A percentile compares a stretch with the other conserved stretches of the same genome.
Conservation (phyloP, 2,888 invertebrate species). For the Strigamia maritima region DNA sequence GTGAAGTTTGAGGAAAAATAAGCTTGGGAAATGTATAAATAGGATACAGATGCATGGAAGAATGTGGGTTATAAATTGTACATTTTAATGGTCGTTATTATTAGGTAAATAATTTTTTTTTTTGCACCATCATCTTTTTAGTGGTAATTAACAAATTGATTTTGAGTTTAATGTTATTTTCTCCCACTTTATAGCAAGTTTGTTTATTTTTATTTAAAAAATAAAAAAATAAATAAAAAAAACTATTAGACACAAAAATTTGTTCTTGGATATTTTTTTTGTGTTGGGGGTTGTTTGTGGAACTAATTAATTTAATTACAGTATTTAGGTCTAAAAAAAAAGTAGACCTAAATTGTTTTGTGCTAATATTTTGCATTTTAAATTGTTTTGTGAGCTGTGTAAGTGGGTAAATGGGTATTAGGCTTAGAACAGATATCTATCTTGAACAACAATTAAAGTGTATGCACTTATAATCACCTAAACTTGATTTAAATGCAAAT, state of each 20-base stretch:
- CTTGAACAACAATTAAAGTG: background rate
- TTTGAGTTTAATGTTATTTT: background rate
- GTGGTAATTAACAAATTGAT: background rate
- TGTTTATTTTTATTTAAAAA: background rate
- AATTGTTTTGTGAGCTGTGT: background rate
- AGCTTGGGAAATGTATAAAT: background rate
- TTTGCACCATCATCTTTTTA: background rate
- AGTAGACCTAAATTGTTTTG: background rate
- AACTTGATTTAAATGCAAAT: background rate
- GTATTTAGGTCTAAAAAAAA: background rate
- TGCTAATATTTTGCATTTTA: too few relatives aligned
- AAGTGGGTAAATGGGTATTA: background rate
- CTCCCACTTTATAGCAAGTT: background rate
- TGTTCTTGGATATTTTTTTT: too few relatives aligned
- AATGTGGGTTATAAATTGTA: background rate
- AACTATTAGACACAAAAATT: too few relatives aligned
- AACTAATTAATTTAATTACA: too few relatives aligned
- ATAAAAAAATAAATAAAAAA: too few relatives aligned
- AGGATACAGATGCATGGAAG: background rate
- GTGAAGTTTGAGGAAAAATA: background rate
- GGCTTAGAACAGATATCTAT: background rate
- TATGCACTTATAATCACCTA: background rate
- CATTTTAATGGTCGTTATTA: background rate
- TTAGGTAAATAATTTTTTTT: background rate
- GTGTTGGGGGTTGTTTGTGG: too few relatives aligned